Evolutionary conservation across 2,113 vertebrate species (phyloP), one percentile per base, ranked within the genome.

Genomic region (Actenoides hombroni): DNA sequence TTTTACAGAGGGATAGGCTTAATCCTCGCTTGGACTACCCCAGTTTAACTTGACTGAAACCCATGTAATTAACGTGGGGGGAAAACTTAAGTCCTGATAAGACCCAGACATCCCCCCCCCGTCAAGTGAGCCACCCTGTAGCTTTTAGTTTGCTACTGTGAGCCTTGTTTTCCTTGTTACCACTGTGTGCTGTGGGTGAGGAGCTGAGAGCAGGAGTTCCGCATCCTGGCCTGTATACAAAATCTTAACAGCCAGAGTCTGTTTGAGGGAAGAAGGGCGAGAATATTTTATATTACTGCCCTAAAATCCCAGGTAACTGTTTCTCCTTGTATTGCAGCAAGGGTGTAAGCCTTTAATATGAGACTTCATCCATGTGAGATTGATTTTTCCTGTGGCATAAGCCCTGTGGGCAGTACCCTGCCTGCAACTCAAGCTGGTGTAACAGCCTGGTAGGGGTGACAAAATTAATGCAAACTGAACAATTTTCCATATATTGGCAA

Each of bases 111-210:
- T 6, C 70, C 77, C 16, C 6, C 19, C 10, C 10, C 12, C 77
- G 46, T 31, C 64, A 23, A 37, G 46, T 39, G 54, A 76, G 39
- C 44, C 74, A 46, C 64, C 5, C 39, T 48, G 53, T 42, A 71
- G 33, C 29, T 70, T 82, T 29, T 24, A 33, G 23, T 81, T 75
- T 86, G 17, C 49, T 74, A 0, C 13, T 51, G 14, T 56, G 76
- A 51, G 61, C 39, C 31, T 70, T 81, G 31, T 54, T 44, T 54
- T 73, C 33, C 35, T 60, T 59, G 19, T 89, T 76, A 60, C 33
- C 11, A 4, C 63, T 37, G 39, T 8, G 7, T 0, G 0, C 39
- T 64, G 4, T 64, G 65, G 17, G 25, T 40, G 42, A 60, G 42
- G 29, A 83, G 53, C 70, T 68, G 61, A 61, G 57, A 79, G 35